Evolutionary conservation across 2,888 invertebrate species (phyloP), one percentile per base, ranked within the genome.

Genomic region (Zonitis immaculata): DNA sequence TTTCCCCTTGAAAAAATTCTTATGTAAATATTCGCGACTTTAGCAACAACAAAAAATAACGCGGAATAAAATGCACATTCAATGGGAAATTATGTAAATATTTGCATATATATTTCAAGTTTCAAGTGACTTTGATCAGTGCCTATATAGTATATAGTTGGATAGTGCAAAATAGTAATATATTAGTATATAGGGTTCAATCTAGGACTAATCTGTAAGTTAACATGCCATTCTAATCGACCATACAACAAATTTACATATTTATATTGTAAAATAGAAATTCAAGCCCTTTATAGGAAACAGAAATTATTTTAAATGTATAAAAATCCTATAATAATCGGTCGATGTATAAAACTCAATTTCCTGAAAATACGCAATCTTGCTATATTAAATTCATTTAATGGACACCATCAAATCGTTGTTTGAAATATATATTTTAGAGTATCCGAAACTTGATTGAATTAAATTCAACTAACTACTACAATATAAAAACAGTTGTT

Each of bases 21-120:
- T 64, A 67, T 67, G 66, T 57, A 66, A 66, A 66, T 67, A 57
- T 50, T 27, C 49, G 20, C 46, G 49, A 47, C 51, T 51, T 51
- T 46, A 51, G n/a, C n/a, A n/a, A n/a, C n/a, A n/a, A n/a, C n/a
- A 51, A 27, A 28, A 18, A 12, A 16, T 26, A 42, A 43, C 42
- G 32, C 35, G 6, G 18, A 44, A 48, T 26, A 35, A 55, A 49
- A 47, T 54, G 26, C 35, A 54, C 51, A 47, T 48, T 54, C 54
- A 45, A 55, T 55, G 51, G 48, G 42, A 48, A 55, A 51, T 55
- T 51, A 55, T 55, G 55, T 43, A 55, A 55, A 55, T 55, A 26
- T 51, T 48, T 48, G 43, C 44, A 26, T 44, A 47, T 44, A 39
- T 45, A 6, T 14, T 25, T 26, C 25, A 8, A 16, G 35, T n/a